Base-by-base conservation (phyloP, 2,113 vertebrate species). In the Campylorhamphus procurvoides region DNA sequence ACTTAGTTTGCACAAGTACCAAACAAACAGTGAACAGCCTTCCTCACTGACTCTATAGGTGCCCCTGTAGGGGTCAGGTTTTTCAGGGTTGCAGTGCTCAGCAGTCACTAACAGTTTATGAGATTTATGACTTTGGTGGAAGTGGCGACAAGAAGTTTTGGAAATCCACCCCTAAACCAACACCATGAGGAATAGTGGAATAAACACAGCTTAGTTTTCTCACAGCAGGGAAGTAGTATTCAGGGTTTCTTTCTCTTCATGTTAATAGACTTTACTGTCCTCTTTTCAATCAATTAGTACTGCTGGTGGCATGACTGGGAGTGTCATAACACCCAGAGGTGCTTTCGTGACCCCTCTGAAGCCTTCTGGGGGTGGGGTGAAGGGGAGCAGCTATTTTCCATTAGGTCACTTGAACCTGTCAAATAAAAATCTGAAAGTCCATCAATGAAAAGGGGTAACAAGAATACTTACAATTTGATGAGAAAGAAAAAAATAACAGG, bases 241-340 rank as follows among this genome's bases (percentile, higher is more conserved):
- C 56, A 80, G 66, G 56, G 58, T 49, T 89, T 78, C 47, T 87
- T 69, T 87, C 75, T 91, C 78, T 64, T 72, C 58, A 40, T 50
- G 42, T 77, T 95, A 89, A 66, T 64, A 82, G 88, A 81, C 37
- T 86, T 88, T 50, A 20, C 52, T 58, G 73, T 77, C 77, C 1
- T 9, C 86, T 90, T 92, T 87, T 78, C 80, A 84, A 76, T 46
- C 93, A 78, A 90, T 69, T 81, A 69, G 60, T 90, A 31, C 69
- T 46, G 31, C 31, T 55, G 35, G 40, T 62, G 49, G 50, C 2
- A 2, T 49, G 53, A 62, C 14, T 7, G 27, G 44, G 6, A 66
- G 18, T 20, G 64, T 10, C 14, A 2, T 27, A 79, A 74, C 46
- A 64, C 20, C 39, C 47, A 17, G 12, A 67, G 15, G 31, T 58